Conservation (phyloP, 2,113 vertebrate genomes). For the Gymnobelideus leadbeateri region DNA sequence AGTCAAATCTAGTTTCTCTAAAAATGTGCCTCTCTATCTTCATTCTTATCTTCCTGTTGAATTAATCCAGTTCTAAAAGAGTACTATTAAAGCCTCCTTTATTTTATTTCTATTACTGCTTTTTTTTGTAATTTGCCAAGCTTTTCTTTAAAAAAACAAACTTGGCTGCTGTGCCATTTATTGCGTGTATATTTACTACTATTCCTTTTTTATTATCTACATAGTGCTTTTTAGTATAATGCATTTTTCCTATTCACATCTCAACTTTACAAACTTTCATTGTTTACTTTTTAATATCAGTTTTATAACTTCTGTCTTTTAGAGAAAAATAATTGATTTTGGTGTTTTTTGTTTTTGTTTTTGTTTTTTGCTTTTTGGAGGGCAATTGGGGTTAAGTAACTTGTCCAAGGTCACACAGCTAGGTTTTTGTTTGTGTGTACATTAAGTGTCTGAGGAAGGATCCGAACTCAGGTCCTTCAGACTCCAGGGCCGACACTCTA, state of each 20-base stretch:
- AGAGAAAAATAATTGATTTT: background rate
- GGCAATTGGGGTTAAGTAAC: too few relatives aligned
- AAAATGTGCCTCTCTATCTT: background rate
- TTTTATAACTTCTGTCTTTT: background rate
- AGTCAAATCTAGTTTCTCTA: background rate
- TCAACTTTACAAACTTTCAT: background rate
- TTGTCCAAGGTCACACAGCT: too few relatives aligned
- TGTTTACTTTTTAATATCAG: background rate
- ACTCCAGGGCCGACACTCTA: too few relatives aligned
- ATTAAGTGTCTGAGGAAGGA: too few relatives aligned
- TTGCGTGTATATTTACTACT: background rate
- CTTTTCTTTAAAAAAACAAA: background rate
- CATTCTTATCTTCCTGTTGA: background rate
- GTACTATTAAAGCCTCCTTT: background rate
- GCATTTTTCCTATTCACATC: background rate
- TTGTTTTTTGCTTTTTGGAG: too few relatives aligned
- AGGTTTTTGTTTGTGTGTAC: too few relatives aligned
- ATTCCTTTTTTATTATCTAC: background rate
- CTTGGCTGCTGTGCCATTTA: background rate
- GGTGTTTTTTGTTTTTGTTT: too few relatives aligned
- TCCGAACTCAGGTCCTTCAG: too few relatives aligned
- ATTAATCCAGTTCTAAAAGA: background rate
- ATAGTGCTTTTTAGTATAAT: background rate
- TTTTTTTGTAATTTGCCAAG: background rate
- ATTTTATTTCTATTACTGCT: background rate